Conservation (phyloP, 2,797 vertebrate genomes). For the Luscinia megarhynchos region DNA sequence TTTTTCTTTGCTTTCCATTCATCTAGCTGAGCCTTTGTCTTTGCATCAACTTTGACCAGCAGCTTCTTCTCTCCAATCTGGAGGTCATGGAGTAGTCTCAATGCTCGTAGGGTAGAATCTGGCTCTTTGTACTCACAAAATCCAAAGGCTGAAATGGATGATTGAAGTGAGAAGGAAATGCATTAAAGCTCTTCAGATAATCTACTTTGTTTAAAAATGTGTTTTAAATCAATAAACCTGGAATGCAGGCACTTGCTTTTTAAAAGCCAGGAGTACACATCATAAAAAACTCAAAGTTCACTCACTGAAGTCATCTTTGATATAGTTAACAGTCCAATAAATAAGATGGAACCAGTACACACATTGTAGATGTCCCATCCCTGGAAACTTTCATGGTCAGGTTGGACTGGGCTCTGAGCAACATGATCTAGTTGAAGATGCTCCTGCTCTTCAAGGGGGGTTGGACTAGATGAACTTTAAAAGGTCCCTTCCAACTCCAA, state of each 20-base stretch:
- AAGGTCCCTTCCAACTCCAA: neutral
- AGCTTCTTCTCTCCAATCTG: slow-evolving; percentile 97
- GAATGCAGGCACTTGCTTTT: neutral
- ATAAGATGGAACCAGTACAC: neutral
- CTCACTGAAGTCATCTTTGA: neutral
- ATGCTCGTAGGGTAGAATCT: slow-evolving; percentile 92
- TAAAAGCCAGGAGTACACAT: neutral
- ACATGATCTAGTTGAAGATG: neutral
- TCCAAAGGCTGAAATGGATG: slow-evolving; percentile 88
- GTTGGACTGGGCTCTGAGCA: neutral
- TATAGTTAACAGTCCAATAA: neutral
- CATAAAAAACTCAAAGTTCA: neutral
- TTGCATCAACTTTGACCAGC: slow-evolving; percentile 97
- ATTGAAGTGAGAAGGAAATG: neutral
- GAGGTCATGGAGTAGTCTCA: slow-evolving; percentile 95
- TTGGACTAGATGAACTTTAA: neutral
- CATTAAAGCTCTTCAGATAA: neutral
- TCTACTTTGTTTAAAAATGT: neutral
- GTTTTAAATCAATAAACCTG: neutral
- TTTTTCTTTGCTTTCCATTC: slow-evolving; percentile 98
- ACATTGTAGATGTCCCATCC: neutral
- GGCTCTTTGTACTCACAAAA: slow-evolving; percentile 99
- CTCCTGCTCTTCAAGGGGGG: neutral
- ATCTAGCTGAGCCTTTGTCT: slow-evolving; percentile 97
- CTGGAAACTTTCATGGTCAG: neutral